Evolutionary conservation across 2,113 vertebrate species (phyloP), one percentile per base, ranked within the genome.

Genomic region (Herpetotheres cachinnans): DNA sequence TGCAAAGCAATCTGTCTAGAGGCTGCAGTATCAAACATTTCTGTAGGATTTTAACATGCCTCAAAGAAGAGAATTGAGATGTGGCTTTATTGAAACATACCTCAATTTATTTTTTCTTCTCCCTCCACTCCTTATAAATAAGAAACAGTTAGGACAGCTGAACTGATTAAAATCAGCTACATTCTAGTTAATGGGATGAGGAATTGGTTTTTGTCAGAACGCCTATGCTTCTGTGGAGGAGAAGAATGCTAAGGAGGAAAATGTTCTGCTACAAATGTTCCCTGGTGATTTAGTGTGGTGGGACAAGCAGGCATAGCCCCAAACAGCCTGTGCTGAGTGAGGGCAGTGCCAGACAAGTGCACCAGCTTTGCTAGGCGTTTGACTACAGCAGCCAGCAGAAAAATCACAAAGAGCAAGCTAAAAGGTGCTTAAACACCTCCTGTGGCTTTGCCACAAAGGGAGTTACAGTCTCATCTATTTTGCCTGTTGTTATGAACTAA

Each of bases 21-120:
- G 46, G 50, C 8, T 18, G 30, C 0, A 0, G 21, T 25, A 19
- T 36, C 74, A 62, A 74, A 15, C 11, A 7, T 6, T 52, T 5
- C 24, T 24, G 40, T 4, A 49, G 55, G 50, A 49, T 66, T 67
- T 67, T 47, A 38, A 29, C 4, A 8, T 14, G 14, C 30, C 32
- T 58, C 34, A 55, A 18, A 82, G 12, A 59, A 86, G 11, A 16
- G 18, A 56, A 70, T 5, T 9, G 4, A 13, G 13, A 81, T 42
- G 21, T 47, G 54, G 20, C 72, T 89, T 81, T 67, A 21, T 5
- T 34, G 34, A 80, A 80, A 72, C 5, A 7, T 32, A 47, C 2
- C 9, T 29, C 11, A 9, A 3, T 22, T 8, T 29, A 42, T 30
- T 47, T 52, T 56, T 65, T 32, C 7, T 71, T 50, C 21, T 70